Evolutionary conservation across 2,888 invertebrate species (phyloP).

Genomic region (Phyto melanocephala): DNA sequence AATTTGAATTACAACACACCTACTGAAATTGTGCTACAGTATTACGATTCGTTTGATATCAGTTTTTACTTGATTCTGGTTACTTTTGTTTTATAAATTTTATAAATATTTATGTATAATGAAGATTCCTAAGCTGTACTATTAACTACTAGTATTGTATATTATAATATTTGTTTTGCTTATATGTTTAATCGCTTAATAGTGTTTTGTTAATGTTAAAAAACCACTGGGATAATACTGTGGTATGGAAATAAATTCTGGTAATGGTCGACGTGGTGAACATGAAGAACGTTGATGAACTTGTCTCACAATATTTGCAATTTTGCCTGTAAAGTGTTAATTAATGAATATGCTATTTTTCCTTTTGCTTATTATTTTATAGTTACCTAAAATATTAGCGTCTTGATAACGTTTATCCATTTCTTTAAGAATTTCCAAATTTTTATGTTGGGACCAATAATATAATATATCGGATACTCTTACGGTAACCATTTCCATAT

Average conservation of each 20-base stretch:
- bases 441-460: slow-evolving; percentile 75
- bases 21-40: slow-evolving; percentile 55
- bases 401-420: slow-evolving; percentile 75
- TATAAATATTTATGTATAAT: slow-evolving; percentile 44
- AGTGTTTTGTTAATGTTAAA: slow-evolving; percentile 75
- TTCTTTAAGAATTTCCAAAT: slow-evolving; percentile 73
- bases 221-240: slow-evolving; percentile 78
- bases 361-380: not conserved
- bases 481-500: slow-evolving; percentile 72
- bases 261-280: slow-evolving; percentile 70
- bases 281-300: slow-evolving; percentile 71
- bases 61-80: not conserved
- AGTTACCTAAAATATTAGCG: slow-evolving; percentile 76
- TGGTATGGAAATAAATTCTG: slow-evolving; percentile 77
- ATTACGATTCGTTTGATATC: slow-evolving; percentile 11
- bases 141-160: slow-evolving; percentile 35
- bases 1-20: slow-evolving; percentile 25
- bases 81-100: not conserved
- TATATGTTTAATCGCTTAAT: slow-evolving; percentile 61
- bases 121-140: slow-evolving; percentile 51
- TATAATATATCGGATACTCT: slow-evolving; percentile 74
- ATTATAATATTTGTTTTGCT: not conserved
- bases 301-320: slow-evolving; percentile 77
- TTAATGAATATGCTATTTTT: too few species aligned
- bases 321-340: slow-evolving; percentile 72